Evolutionary conservation across 2,113 vertebrate species (phyloP).

Genomic region (Hemiprocne comata): DNA sequence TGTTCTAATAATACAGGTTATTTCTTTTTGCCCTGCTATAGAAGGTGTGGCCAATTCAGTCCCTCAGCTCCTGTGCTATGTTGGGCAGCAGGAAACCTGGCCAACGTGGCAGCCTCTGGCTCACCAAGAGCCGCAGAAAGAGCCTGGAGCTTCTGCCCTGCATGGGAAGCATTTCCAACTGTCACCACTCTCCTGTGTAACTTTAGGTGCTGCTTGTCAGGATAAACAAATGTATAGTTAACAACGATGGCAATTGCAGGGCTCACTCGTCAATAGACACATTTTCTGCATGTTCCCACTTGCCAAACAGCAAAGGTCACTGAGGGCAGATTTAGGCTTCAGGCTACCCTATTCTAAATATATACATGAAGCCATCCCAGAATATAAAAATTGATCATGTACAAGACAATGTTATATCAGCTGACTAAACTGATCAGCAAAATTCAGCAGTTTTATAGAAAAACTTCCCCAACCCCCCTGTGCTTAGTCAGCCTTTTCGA

Average conservation of each 20-base stretch:
- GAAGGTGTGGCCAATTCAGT: background rate
- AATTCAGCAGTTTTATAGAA: background rate
- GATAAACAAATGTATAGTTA: background rate
- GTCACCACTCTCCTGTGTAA: background rate
- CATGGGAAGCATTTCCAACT: background rate
- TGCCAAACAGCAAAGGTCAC: background rate
- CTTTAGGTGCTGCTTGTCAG: background rate
- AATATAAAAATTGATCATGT: background rate
- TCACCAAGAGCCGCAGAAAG: background rate
- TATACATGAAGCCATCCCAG: background rate
- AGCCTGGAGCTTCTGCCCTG: background rate
- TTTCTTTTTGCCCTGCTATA: background rate
- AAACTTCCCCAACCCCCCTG: background rate
- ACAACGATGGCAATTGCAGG: background rate
- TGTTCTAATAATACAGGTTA: background rate
- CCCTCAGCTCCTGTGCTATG: background rate
- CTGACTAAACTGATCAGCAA: background rate
- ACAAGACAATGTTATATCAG: background rate
- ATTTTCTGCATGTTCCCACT: background rate
- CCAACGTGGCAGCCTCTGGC: background rate
- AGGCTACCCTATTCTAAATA: background rate
- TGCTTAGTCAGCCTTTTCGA: slow-evolving; percentile 1
- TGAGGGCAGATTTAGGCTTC: background rate
- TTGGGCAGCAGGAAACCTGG: background rate
- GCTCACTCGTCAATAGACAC: background rate